Conservation (phyloP, 1,140 invertebrate species). For the Aphis gossypii region DNA sequence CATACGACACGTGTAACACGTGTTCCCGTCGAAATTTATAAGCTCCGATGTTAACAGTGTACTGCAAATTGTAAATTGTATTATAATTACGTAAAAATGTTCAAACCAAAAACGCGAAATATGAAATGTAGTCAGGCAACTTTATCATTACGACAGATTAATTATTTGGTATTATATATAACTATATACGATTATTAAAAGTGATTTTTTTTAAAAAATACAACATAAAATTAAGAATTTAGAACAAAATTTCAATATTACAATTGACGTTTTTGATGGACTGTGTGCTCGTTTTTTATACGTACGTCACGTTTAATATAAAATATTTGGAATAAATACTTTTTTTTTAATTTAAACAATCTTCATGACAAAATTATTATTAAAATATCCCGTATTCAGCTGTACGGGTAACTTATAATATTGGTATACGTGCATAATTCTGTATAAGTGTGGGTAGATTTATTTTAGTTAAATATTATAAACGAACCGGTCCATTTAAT, state of each 20-base stretch:
- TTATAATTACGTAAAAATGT: neutral
- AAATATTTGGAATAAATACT: neutral
- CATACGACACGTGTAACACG: neutral
- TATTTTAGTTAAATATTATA: neutral
- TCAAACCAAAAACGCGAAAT: neutral
- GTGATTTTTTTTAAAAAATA: neutral
- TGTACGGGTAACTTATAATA: neutral
- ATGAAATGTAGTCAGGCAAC: constrained; percentile 6
- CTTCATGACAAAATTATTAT: neutral
- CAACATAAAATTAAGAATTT: constrained; percentile 1
- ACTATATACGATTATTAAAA: neutral
- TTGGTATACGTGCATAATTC: neutral
- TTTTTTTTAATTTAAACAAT: neutral
- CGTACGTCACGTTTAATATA: neutral
- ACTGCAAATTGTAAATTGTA: neutral
- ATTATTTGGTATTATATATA: neutral
- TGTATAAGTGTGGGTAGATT: neutral
- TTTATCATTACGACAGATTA: neutral
- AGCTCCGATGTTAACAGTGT: neutral
- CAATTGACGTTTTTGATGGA: neutral
- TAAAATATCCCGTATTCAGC: neutral
- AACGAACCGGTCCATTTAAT: neutral
- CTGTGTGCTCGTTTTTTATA: neutral
- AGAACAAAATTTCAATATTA: neutral
- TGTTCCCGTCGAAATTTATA: neutral